Base-by-base conservation (phyloP, 2,797 vertebrate genomes). In the Labeo calbasu region DNA sequence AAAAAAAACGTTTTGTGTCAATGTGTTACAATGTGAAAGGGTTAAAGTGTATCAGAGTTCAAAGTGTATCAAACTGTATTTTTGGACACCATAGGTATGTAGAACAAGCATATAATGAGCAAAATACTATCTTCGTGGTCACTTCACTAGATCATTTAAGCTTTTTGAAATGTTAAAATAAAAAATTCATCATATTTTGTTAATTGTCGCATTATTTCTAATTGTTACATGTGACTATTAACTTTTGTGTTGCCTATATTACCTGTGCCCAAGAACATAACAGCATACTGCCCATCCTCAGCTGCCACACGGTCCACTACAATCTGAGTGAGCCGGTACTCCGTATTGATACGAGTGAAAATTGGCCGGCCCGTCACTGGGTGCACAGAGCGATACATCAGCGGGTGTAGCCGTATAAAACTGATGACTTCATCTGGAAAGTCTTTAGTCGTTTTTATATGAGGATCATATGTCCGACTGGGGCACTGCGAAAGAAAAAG, bases 201-300 rank as follows among this genome's bases (percentile, higher is more conserved):
- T 25, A 4, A 2, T 1, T 17, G 0, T 7, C 25, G 0, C 12
- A 53, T n/a, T 19, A 55, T 57, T 2, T 43, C 8, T 55, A 2
- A 23, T 15, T 55, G 10, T 79, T 73, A n/a, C 2, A 75, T 19
- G 55, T 68, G 8, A 68, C 1, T 11, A 11, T 25, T 25, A 32
- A 36, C 19, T 9, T 23, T 25, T 36, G 28, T 6, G 1, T 43
- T 40, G 23, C 10, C 2, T 28, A 32, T 32, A 10, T n/a, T 90
- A 99, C 98, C 98, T 95, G 98, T 99, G 75, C 97, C 98, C 4
- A 99, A 93, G 89, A 99, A 99, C 95, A 99, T 97, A 75, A 99
- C 97, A 21, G 98, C 97, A 19, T 99, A 99, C 0, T 97, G 97
- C 17, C 98, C 98, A 0, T 99, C 98, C 88, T 99, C 97, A n/a